Conservation (phyloP, 2,113 vertebrate species). For the Glaucidium brasilianum region DNA sequence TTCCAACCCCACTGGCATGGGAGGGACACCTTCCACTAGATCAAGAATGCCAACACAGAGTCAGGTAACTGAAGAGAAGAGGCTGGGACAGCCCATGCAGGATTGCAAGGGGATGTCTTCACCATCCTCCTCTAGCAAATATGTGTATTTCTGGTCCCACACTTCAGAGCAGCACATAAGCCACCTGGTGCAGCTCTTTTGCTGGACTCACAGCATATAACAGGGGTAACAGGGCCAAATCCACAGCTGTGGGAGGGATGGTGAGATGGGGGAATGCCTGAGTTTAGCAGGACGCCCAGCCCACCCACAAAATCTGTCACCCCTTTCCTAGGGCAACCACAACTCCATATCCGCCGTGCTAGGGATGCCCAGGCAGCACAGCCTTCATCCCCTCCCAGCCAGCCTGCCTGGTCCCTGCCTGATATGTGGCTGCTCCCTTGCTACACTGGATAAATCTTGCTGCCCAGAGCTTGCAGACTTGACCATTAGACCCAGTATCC, state of each 20-base stretch:
- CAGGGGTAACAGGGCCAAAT: background rate
- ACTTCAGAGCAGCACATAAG: background rate
- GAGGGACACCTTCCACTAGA: background rate
- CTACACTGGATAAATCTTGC: background rate
- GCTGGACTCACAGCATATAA: background rate
- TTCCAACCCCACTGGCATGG: background rate
- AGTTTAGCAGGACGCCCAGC: background rate
- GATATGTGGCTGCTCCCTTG: background rate
- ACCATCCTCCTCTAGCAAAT: background rate
- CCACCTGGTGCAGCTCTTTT: background rate
- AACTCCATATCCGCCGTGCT: accelerated
- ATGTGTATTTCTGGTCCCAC: background rate
- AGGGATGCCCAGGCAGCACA: too few relatives aligned
- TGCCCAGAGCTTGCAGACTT: background rate
- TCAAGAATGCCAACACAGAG: background rate
- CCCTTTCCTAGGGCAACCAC: background rate
- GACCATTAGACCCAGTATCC: background rate
- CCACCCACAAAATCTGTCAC: background rate
- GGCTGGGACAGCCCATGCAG: accelerated
- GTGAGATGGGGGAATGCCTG: background rate
- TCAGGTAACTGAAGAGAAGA: background rate
- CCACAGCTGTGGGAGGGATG: accelerated
- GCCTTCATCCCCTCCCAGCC: background rate
- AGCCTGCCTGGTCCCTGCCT: background rate
- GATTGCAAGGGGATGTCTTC: background rate